A percentile compares a stretch with the other conserved stretches of the same genome.
These are phyloP conservation scores for Prunella fulvescens DNA, from an alignment of 2,113 vertebrate genomes.

Conservation along the genomic window DNA sequence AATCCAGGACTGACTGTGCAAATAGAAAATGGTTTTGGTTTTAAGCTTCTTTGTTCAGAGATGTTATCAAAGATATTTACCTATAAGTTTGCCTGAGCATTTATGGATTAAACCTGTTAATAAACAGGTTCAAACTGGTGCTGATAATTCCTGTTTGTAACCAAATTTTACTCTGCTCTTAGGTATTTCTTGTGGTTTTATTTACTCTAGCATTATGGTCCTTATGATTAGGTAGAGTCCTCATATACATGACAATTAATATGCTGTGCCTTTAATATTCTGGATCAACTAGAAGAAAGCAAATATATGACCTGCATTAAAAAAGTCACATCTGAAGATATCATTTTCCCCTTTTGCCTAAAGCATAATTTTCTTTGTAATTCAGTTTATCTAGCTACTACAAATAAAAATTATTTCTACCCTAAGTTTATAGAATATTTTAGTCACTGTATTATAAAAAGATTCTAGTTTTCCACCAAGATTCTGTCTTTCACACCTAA, in stretches of 20 bases:
- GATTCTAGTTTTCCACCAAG: not conserved
- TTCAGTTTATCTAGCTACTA: not conserved
- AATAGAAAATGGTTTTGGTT: not conserved
- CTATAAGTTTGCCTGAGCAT: not conserved
- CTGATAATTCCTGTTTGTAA: not conserved
- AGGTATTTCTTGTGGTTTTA: not conserved
- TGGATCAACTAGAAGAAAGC: not conserved
- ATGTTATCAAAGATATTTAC: not conserved
- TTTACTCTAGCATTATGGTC: not conserved
- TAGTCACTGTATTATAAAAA: not conserved
- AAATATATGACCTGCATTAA: not conserved
- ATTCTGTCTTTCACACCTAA: conserved; percentile 13
- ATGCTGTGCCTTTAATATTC: not conserved
- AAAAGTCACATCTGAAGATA: not conserved
- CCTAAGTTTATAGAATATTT: not conserved
- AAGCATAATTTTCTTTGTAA: not conserved
- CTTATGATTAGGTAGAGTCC: not conserved
- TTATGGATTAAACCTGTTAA: not conserved
- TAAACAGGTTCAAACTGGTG: not conserved
- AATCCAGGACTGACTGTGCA: not conserved
- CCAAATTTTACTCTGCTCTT: not conserved
- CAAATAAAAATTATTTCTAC: not conserved
- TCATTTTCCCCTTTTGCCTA: not conserved
- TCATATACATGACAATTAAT: not conserved
- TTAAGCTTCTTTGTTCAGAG: not conserved